Conservation (phyloP, 2,797 vertebrate species). For the Sardinella longiceps region DNA sequence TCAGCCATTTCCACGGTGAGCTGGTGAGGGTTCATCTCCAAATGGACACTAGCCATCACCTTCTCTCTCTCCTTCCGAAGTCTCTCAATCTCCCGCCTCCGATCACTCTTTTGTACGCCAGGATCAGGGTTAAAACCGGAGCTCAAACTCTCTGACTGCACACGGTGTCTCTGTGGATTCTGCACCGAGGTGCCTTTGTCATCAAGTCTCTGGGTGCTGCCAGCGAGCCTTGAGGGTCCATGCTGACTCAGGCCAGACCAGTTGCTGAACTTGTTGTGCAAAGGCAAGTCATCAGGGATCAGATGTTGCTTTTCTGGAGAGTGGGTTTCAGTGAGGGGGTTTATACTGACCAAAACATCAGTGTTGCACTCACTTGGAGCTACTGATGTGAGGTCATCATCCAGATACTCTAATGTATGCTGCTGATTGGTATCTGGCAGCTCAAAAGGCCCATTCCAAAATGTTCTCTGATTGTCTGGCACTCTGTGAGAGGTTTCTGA, state of each 20-base stretch:
- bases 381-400: constrained; percentile 69
- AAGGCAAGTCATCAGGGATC: constrained; percentile 78
- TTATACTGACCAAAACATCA: constrained; percentile 78
- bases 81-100: constrained; percentile 76
- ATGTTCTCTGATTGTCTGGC: constrained; percentile 40
- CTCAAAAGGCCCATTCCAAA: constrained; percentile 42
- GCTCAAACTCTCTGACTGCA: constrained; percentile 45
- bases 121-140: constrained; percentile 51
- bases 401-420: constrained; percentile 27
- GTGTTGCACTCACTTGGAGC: constrained; percentile 84
- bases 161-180: constrained; percentile 1
- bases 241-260: constrained; percentile 84
- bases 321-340: constrained; percentile 54
- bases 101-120: constrained; percentile 49
- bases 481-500: neutral
- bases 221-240: constrained; percentile 47
- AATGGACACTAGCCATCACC: constrained; percentile 82
- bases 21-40: constrained; percentile 77
- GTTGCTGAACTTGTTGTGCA: constrained; percentile 92
- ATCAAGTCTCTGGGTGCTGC: constrained; percentile 45
- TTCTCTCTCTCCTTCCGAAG: constrained; percentile 80
- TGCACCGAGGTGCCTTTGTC: constrained; percentile 15
- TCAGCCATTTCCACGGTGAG: constrained; percentile 89
- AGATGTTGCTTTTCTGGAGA: constrained; percentile 46
- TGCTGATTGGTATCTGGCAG: constrained; percentile 51